Evolutionary conservation across 1,140 invertebrate species (phyloP).

Genomic region (Caenorhabditis inopinata): DNA sequence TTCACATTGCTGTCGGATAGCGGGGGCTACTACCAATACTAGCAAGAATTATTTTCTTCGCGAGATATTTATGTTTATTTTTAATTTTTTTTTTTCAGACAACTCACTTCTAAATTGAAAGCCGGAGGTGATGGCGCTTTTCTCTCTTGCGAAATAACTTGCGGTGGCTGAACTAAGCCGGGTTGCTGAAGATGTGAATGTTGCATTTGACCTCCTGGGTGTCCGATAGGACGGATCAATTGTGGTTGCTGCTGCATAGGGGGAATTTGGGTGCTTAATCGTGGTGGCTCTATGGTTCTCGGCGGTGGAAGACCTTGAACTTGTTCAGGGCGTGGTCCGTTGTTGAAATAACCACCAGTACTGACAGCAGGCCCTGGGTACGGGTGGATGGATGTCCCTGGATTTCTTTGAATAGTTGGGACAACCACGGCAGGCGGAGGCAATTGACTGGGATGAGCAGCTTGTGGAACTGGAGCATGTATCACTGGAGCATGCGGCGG

Average conservation of each 20-base stretch:
- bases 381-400: not conserved
- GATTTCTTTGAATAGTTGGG: slow-evolving; percentile 15
- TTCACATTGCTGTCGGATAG: too few species aligned
- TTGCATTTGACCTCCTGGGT: not conserved
- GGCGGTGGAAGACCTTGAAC: slow-evolving; percentile 35
- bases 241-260: not conserved
- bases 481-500: not conserved
- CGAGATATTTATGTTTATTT: too few species aligned
- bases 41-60: too few species aligned
- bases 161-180: not conserved
- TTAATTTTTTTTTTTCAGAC: not conserved
- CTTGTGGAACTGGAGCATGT: not conserved
- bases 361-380: not conserved
- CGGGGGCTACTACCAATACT: too few species aligned
- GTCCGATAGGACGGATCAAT: not conserved
- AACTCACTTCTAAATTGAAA: not conserved
- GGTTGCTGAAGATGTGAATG: not conserved
- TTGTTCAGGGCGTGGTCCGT: not conserved
- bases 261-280: not conserved
- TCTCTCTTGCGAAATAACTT: not conserved
- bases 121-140: not conserved
- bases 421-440: slow-evolving; percentile 36
- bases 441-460: not conserved
- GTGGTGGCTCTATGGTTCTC: not conserved
- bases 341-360: not conserved